Evolutionary conservation across 2,888 invertebrate genomes (phyloP), one percentile per base, ranked within the genome.

Genomic region (Arge pagana): DNA sequence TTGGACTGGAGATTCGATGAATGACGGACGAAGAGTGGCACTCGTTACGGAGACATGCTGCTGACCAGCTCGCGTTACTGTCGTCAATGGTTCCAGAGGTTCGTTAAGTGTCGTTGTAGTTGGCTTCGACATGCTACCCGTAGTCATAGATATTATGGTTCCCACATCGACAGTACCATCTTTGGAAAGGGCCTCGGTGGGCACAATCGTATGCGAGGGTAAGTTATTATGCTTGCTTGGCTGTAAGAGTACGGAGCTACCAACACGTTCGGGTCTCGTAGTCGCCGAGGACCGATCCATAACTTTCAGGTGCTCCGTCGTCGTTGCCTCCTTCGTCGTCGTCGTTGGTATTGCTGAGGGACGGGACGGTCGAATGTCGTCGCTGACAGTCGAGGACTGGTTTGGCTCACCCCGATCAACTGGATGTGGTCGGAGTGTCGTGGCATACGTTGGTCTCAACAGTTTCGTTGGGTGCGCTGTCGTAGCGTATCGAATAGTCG

Each of bases 231-330:
- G 67, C 5, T 63, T 58, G 52, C 72, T 73, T 1, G 74, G 68
- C 41, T 74, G 73, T 13, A 74, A 54, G 31, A 66, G 58, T 11
- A 72, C 58, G 3, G 70, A 59, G 40, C 63, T 56, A 16, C 70
- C 68, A 0, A 41, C 31, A 16, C 23, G 19, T 11, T 10, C 31
- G 13, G 4, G 31, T 23, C 16, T 24, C n/a, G n/a, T n/a, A n/a
- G n/a, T n/a, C n/a, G n/a, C n/a, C n/a, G n/a, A n/a, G n/a, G n/a
- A n/a, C n/a, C n/a, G n/a, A n/a, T n/a, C n/a, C n/a, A n/a, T n/a
- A n/a, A n/a, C n/a, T n/a, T n/a, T n/a, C n/a, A n/a, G n/a, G n/a
- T n/a, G n/a, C 24, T 35, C 35, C 11, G 33, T 35, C 10, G 24
- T 66, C 18, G 60, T 63, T 4, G 67, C 59, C 49, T 65, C 66